Evolutionary conservation across 1,140 invertebrate genomes (phyloP).

Genomic region (Paraescarpia echinospica): DNA sequence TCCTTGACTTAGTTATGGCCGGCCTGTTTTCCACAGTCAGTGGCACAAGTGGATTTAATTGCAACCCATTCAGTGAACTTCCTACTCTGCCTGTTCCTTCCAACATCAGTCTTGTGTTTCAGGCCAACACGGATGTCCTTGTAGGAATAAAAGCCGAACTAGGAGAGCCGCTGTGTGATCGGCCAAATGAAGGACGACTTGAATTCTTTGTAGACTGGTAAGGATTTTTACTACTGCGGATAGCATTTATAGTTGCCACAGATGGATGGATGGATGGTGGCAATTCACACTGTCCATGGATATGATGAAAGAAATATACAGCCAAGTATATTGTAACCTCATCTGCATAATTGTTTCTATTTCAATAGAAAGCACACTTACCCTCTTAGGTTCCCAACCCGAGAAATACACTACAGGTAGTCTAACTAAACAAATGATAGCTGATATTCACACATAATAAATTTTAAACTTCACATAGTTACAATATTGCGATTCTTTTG

Average conservation of each 20-base stretch:
- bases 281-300: no score
- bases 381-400: no score
- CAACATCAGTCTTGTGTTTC: conserved; percentile 20
- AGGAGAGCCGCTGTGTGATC: conserved; percentile 74
- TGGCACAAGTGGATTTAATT: no score
- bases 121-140: conserved; percentile 87
- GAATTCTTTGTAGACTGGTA: conserved; percentile 97
- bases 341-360: no score
- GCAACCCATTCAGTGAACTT: no score
- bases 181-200: conserved; percentile 78
- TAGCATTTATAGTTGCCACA: background rate
- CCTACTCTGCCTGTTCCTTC: no score
- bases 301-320: no score
- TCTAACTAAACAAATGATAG: background rate
- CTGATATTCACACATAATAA: no score
- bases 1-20: no score
- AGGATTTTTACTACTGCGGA: conserved; percentile 24
- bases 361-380: no score
- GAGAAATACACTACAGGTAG: background rate
- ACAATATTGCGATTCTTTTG: background rate
- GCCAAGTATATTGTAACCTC: background rate
- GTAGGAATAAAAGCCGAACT: conserved; percentile 92
- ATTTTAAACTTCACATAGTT: conserved; percentile 37
- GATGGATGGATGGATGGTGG: no score
- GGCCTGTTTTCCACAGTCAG: no score